Percentiles rank a stretch among this genome's conserved stretches.
Evolutionary conservation across 2,888 invertebrate genomes (phyloP).

Genomic region (Lithophane leautieri): DNA sequence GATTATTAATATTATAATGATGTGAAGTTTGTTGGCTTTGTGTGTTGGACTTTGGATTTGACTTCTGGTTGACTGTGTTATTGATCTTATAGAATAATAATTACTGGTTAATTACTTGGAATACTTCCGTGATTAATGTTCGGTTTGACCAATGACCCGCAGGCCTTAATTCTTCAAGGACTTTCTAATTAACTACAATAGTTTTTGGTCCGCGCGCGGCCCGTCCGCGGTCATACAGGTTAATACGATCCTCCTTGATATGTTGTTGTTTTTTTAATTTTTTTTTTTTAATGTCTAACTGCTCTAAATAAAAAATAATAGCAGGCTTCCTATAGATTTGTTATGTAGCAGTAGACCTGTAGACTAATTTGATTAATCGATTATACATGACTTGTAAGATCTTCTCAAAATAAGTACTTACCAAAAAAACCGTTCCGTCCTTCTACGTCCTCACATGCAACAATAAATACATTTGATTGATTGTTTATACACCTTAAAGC

Average conservation of each 20-base stretch:
- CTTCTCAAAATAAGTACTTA: neutral
- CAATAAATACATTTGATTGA: conserved; percentile 46
- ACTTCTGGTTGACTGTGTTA: neutral
- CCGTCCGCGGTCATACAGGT: no score
- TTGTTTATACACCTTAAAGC: conserved; percentile 12
- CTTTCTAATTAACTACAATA: no score
- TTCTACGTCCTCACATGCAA: conserved; percentile 4
- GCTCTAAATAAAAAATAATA: neutral
- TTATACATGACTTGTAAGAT: neutral
- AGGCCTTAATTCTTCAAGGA: no score
- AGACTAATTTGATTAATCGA: conserved; percentile 2
- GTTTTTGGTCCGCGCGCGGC: no score
- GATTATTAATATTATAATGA: conserved; percentile 44
- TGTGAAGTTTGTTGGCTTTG: conserved; percentile 25
- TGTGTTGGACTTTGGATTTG: conserved; percentile 2
- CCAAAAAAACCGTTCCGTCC: conserved; percentile 7
- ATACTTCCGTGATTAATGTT: conserved; percentile 15
- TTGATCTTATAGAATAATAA: neutral
- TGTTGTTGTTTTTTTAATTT: neutral
- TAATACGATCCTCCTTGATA: conserved; percentile 1
- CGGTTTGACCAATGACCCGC: conserved; percentile 4
- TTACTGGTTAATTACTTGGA: conserved; percentile 27
- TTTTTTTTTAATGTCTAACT: neutral
- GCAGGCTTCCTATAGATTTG: neutral
- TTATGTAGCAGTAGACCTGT: neutral